These are phyloP conservation scores for Drosophila cardini DNA, from an alignment of 1,140 invertebrate genomes.

Conservation along the genomic window DNA sequence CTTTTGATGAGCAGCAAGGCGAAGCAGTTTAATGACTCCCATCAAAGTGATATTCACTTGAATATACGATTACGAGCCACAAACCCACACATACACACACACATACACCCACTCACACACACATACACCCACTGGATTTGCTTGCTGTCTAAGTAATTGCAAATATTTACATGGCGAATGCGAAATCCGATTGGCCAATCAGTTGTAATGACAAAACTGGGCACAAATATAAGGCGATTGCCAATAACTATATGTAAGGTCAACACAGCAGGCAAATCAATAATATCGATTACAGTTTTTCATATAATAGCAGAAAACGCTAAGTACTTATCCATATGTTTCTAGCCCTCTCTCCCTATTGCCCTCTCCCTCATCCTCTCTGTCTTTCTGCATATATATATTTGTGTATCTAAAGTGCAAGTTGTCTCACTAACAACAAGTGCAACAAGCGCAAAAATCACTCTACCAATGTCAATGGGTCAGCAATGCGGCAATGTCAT, in stretches of 20 bases:
- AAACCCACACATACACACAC: background rate
- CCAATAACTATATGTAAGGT: slow-evolving; percentile 39
- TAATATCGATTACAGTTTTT: slow-evolving; percentile 66
- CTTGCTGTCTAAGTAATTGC: slow-evolving; percentile 34
- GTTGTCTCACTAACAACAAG: slow-evolving; percentile 13
- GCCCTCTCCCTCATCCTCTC: too few species aligned
- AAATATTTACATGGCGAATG: slow-evolving; percentile 56
- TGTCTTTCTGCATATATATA: slow-evolving; percentile 10
- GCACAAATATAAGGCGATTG: slow-evolving; percentile 57
- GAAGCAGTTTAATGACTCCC: slow-evolving; percentile 20
- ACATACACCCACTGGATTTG: background rate
- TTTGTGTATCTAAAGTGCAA: slow-evolving; percentile 21
- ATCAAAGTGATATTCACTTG: slow-evolving; percentile 30
- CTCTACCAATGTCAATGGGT: slow-evolving; percentile 46
- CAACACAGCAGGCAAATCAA: slow-evolving; percentile 55
- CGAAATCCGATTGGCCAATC: slow-evolving; percentile 66
- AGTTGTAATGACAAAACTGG: slow-evolving; percentile 72
- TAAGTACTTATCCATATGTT: slow-evolving; percentile 9
- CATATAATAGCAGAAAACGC: slow-evolving; percentile 1
- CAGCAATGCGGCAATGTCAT: slow-evolving; percentile 41
- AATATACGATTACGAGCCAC: background rate
- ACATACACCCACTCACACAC: background rate
- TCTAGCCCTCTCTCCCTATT: too few species aligned
- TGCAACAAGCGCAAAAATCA: slow-evolving; percentile 33
- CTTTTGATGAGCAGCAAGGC: slow-evolving; percentile 16